Evolutionary conservation across 1,140 invertebrate genomes (phyloP), one percentile per base, ranked within the genome.

Genomic region (Phymastichus coffea): DNA sequence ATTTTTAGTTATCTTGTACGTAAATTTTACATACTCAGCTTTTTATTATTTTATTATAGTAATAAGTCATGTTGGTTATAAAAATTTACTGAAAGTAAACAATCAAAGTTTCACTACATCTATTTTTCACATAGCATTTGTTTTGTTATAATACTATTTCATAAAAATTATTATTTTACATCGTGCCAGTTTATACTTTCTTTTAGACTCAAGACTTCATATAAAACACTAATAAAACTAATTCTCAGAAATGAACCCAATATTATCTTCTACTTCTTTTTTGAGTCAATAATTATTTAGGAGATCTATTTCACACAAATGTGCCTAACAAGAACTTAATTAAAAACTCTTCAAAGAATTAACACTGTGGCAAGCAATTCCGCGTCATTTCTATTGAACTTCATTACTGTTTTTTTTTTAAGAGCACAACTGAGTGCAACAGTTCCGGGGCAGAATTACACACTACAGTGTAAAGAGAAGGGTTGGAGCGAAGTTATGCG

Each of bases 71-170:
- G 33, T 59, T 40, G 22, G 15, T 37, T 46, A 35, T 58, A 58
- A 58, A 44, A 59, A 22, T 58, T 49, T 58, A 59, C 25, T 59
- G 57, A 30, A 59, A 52, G 48, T 44, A 52, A 40, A 33, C 57
- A 52, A 58, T 33, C 51, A 35, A 38, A 33, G 44, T 37, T 60
- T 48, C 38, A 40, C 57, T 66, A 67, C 63, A 63, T 64, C 59
- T 64, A 54, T 66, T 55, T 62, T 60, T 63, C 67, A 66, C 66
- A 43, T 65, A 62, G 62, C 65, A 54, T 64, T 63, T 64, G 63
- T 67, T 59, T 65, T 67, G 63, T 25, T 57, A 62, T 62, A 63
- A 66, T 66, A 69, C 57, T 69, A 66, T 63, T 26, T 61, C 64
- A 64, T 66, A 66, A 57, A 66, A 70, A 64, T 65, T 40, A 56